Evolutionary conservation across 2,797 vertebrate species (phyloP), one percentile per base, ranked within the genome.

Genomic region (Champsocephalus esox): DNA sequence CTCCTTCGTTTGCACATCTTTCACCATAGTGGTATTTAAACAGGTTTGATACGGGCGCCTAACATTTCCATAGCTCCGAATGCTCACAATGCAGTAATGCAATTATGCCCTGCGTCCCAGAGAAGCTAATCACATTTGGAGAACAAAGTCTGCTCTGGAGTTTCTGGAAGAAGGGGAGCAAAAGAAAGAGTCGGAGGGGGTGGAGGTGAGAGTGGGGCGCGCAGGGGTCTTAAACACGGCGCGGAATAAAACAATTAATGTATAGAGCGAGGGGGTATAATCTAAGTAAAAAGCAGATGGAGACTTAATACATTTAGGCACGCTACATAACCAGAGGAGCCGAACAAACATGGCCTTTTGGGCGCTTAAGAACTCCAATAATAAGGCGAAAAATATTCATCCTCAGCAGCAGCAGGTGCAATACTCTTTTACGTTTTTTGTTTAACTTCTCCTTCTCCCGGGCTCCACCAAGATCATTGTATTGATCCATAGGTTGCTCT

Each of bases 41-140:
- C 91, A 94, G 93, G 93, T 94, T 94, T 88, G 93, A 93, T 94
- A 93, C 92, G 89, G 92, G 88, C 84, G 55, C 83, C 80, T 58
- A 34, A n/a, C 78, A 91, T 91, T 90, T 93, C 90, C 92, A 92
- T 92, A 89, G 93, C 87, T 83, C 64, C 69, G 82, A 87, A 90
- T 75, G 80, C 82, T 73, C 90, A 93, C 93, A 94, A 91, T 91
- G 86, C 86, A 65, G 87, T 95, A 96, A 96, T 95, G 93, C 92
- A 96, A 95, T 96, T 95, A 95, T 88, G 88, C 90, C 79, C 86
- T 66, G 88, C 89, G 89, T 89, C 91, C 89, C 87, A 70, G 84
- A 85, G 87, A 86, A 86, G 89, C 90, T 96, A 95, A 96, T 95
- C 95, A 94, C 94, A 95, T 95, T 95, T 91, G 80, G 91, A 87